These are phyloP conservation scores for Phlogophora meticulosa DNA, from an alignment of 2,888 invertebrate genomes.

Conservation along the genomic window DNA sequence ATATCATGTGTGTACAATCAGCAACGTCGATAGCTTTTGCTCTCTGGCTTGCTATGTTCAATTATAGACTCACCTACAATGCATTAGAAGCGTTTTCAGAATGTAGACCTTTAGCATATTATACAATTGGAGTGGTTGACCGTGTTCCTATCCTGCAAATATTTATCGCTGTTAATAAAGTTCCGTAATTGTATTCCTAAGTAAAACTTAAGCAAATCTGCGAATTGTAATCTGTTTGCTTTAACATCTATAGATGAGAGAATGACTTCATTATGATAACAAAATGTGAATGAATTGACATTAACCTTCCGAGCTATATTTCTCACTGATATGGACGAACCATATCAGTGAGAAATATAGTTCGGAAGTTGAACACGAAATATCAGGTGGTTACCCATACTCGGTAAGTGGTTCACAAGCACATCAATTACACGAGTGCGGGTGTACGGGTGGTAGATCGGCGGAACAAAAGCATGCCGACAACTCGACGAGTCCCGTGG, in stretches of 20 bases:
- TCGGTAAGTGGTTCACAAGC: slow-evolving; percentile 74
- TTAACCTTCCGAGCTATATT: not conserved
- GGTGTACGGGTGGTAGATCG: slow-evolving; percentile 66
- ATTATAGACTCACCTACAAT: slow-evolving; percentile 38
- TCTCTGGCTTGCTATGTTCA: slow-evolving; percentile 1
- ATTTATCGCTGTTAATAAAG: slow-evolving; percentile 56
- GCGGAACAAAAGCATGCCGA: slow-evolving; percentile 76
- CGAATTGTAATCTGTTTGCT: slow-evolving; percentile 37
- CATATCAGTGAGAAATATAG: slow-evolving; percentile 10
- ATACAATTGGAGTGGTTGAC: slow-evolving; percentile 53
- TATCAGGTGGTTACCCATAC: slow-evolving; percentile 57
- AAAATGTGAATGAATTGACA: slow-evolving; percentile 24
- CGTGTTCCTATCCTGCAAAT: slow-evolving; percentile 55
- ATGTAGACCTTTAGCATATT: slow-evolving; percentile 36
- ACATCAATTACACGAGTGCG: slow-evolving; percentile 74
- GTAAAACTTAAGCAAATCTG: slow-evolving; percentile 36
- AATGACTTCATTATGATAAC: slow-evolving; percentile 36
- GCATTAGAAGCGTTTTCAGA: slow-evolving; percentile 32
- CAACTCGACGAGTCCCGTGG: slow-evolving; percentile 58
- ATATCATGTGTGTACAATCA: slow-evolving; percentile 60
- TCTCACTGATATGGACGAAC: no score
- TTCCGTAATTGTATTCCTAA: slow-evolving; percentile 49
- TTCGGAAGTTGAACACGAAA: slow-evolving; percentile 27
- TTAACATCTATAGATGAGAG: slow-evolving; percentile 25
- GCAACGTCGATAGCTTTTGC: slow-evolving; percentile 43